Evolutionary conservation across 2,888 invertebrate species (phyloP), one percentile per base, ranked within the genome.

Genomic region (Apeira syringaria): DNA sequence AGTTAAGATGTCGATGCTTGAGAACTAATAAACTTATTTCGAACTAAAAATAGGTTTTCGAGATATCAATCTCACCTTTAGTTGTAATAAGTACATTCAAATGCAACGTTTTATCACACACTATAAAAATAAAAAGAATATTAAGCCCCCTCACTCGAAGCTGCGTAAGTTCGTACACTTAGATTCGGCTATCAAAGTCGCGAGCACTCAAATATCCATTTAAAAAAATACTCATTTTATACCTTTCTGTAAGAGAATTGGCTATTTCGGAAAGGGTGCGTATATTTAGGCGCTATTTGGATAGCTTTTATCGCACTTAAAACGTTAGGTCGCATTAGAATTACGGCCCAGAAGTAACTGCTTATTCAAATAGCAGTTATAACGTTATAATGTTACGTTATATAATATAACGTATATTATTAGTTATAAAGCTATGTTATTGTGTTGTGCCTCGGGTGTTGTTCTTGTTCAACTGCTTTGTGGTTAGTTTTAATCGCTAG

Each of bases 181-280:
- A 80, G 85, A 86, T 84, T 80, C 71, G 70, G 64, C 84, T 77
- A 88, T 90, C 80, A 88, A 87, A 85, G 71, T 81, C 77, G 78
- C 62, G 74, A 74, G 83, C 80, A 86, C 90, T 90, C 84, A 87
- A 88, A 87, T 85, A 88, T 88, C 88, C 89, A 89, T 90, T 89
- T 84, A 78, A 86, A 84, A n/a, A 86, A 82, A 80, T 83, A 80
- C 73, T 71, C 74, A 68, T 82, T 87, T 84, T 80, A 80, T 79
- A 71, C 57, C 55, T 64, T 52, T 61, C 64, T 71, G 2, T 20
- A 66, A 70, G 61, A 71, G 72, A 74, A 75, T 78, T 73, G 75
- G 66, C 67, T 59, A 64, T 72, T 68, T 56, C 30, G 43, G 66
- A 46, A 75, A 73, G 73, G 73, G 76, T 68, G 67, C 61, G 64